Evolutionary conservation across 2,797 vertebrate species (phyloP), one percentile per base, ranked within the genome.

Genomic region (Chaetophractus vellerosus): DNA sequence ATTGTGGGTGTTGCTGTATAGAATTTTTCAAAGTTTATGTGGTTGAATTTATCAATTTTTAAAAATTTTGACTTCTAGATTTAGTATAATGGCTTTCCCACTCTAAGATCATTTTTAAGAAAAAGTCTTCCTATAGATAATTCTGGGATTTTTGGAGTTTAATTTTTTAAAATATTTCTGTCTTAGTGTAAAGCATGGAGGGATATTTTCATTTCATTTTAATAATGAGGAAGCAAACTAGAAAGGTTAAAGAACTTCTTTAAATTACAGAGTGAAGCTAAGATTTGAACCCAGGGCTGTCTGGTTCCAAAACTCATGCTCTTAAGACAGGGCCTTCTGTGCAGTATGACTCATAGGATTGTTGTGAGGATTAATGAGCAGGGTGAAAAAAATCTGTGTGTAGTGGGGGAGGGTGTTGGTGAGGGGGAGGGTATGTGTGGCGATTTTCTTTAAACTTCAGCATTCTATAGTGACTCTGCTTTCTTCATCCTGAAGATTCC

Each of bases 151-250:
- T 45, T 84, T 76, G 69, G 64, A 52, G 15, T 88, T 88, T 83
- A 9, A 18, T 24, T 72, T 79, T 79, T 93, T 52, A 88, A 79
- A 7, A 68, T 89, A 69, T 81, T 66, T 84, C 26, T 84, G 50
- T 68, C 33, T 64, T 64, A 41, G 11, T 83, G 5, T 83, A 12
- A 90, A 81, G 4, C 19, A 15, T 88, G 45, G 52, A 88, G 36
- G 19, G 4, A 16, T 24, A 19, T 86, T 82, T 97, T 75, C 78
- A 69, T 78, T 97, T 75, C 78, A 69, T 38, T 68, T 92, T 84
- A 69, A 38, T 69, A 24, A 38, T 1, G 19, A 79, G 41, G 63
- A 57, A 72, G 41, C 31, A n/a, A 26, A 69, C 26, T 38, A 41
- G 92, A 75, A 83, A 57, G 57, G 3, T 66, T 71, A 82, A 91